Conservation (phyloP, 2,888 invertebrate genomes). For the Mycalesis mineus region DNA sequence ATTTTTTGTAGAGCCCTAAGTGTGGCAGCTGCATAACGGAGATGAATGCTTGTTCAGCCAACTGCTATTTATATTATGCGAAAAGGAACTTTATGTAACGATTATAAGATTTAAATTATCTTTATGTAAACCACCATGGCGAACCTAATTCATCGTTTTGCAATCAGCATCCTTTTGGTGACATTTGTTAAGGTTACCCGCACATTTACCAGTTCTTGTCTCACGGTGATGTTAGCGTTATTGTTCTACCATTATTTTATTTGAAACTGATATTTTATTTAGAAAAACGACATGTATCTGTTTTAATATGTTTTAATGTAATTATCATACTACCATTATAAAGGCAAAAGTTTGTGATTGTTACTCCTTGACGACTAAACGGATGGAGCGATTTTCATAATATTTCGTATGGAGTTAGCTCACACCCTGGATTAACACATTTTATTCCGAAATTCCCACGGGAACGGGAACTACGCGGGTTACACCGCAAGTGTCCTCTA, state of each 20-base stretch:
- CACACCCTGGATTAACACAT: too few species aligned
- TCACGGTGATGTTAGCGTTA: constrained; percentile 16
- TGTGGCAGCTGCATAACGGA: constrained; percentile 11
- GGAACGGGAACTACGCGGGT: too few species aligned
- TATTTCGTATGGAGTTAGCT: too few species aligned
- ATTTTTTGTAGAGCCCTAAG: constrained; percentile 1
- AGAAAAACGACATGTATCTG: too few species aligned
- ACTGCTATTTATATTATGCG: neutral
- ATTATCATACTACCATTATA: too few species aligned
- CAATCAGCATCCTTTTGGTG: constrained; percentile 30
- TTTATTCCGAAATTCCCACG: too few species aligned
- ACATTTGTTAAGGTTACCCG: constrained; percentile 33
- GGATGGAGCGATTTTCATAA: too few species aligned
- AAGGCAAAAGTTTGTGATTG: too few species aligned
- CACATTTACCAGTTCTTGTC: constrained; percentile 20
- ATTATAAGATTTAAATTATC: neutral
- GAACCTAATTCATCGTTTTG: constrained; percentile 13
- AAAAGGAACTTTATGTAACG: neutral
- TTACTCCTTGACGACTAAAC: too few species aligned
- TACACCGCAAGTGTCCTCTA: too few species aligned
- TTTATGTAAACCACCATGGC: neutral
- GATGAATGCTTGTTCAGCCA: neutral
- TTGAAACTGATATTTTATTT: neutral
- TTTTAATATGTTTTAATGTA: too few species aligned
- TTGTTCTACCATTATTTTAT: neutral